Conservation (phyloP, 2,888 invertebrate species). For the Drosophila leonis region DNA sequence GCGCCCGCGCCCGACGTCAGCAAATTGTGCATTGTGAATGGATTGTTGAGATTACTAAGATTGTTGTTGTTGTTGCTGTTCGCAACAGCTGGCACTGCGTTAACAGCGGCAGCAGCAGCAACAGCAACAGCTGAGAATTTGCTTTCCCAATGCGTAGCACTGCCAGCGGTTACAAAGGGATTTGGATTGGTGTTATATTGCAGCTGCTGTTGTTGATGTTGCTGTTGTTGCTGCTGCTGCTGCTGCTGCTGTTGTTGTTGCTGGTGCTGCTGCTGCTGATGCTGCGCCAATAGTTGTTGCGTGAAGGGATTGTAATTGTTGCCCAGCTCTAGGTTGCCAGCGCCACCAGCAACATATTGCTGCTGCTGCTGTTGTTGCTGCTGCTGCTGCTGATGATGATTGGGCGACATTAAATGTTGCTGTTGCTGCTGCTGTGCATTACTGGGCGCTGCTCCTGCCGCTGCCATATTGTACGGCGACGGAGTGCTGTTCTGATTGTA, state of each 20-base stretch:
- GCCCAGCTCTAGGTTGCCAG: slow-evolving; percentile 52
- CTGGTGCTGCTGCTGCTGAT: slow-evolving; percentile 66
- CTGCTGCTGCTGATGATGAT: slow-evolving; percentile 69
- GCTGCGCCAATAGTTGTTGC: slow-evolving; percentile 64
- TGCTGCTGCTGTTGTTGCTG: slow-evolving; percentile 56
- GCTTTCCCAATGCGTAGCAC: slow-evolving; percentile 59
- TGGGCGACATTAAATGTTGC: slow-evolving; percentile 72
- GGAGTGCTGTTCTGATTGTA: slow-evolving; percentile 83
- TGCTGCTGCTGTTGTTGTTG: slow-evolving; percentile 62
- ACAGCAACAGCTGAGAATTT: slow-evolving; percentile 69
- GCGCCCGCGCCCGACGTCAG: slow-evolving; percentile 60
- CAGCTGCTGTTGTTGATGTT: slow-evolving; percentile 60
- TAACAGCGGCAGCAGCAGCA: slow-evolving; percentile 54
- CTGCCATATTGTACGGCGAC: slow-evolving; percentile 81
- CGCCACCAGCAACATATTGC: slow-evolving; percentile 49
- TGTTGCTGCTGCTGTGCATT: slow-evolving; percentile 63
- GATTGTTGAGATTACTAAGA: slow-evolving; percentile 78
- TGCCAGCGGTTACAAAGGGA: slow-evolving; percentile 66
- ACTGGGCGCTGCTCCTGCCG: slow-evolving; percentile 48
- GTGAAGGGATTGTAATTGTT: slow-evolving; percentile 69
- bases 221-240: slow-evolving; percentile 60
- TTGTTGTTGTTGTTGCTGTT: slow-evolving; percentile 59
- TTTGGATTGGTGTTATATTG: slow-evolving; percentile 71
- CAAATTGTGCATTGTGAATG: slow-evolving; percentile 76
- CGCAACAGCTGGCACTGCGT: slow-evolving; percentile 38